A percentile compares a stretch with the other conserved stretches of the same genome.
phyloP scores from a whole-genome alignment of 2,113 vertebrate genomes.

The Podarcis raffonei region DNA sequence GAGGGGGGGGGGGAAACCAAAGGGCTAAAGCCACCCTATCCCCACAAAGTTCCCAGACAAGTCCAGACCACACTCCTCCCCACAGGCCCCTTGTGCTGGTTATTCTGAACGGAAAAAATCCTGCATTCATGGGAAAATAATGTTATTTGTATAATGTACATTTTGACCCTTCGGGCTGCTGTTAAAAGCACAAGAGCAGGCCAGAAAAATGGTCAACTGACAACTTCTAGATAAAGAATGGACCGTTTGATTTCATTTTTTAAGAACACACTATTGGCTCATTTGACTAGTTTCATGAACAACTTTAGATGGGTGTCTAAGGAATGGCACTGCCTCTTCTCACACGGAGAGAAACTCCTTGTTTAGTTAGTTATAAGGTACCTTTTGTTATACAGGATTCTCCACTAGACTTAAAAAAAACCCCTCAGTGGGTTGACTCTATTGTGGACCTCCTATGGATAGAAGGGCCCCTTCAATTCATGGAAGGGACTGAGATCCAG shows the following conservation, averaged over 20 bases:
- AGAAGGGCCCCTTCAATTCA: background rate
- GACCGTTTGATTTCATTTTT: background rate
- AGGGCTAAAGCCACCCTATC: background rate
- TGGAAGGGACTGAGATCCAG: background rate
- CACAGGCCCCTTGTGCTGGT: no score
- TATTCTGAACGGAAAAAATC: background rate
- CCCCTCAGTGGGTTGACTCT: background rate
- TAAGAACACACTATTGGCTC: background rate
- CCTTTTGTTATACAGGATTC: background rate
- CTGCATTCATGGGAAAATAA: background rate
- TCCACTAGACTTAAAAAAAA: background rate
- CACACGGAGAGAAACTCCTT: conserved; percentile 33
- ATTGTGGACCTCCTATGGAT: background rate
- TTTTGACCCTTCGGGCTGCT: background rate
- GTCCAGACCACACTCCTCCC: no score
- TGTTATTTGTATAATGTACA: background rate
- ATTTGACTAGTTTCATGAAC: background rate
- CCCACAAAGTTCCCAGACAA: no score
- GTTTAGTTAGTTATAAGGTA: conserved; percentile 1
- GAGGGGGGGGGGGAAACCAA: accelerated
- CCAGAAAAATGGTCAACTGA: background rate
- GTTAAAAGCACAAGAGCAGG: background rate
- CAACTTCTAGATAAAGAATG: background rate
- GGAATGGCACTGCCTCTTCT: conserved; percentile 47
- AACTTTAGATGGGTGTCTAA: conserved; percentile 55